Conservation (phyloP, 1,140 invertebrate genomes). For the Oreohelix idahoensis region DNA sequence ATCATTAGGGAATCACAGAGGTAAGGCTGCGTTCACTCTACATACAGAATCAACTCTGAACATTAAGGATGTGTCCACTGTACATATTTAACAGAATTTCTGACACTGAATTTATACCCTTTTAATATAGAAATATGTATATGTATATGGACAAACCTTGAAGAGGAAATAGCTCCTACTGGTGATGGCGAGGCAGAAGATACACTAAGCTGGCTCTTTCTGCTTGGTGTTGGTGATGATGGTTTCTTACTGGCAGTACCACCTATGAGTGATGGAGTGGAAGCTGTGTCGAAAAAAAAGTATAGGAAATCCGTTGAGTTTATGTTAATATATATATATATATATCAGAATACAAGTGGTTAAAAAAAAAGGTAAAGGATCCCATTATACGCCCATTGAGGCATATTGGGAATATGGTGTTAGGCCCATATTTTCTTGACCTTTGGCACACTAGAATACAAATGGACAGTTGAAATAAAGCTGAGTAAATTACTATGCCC, state of each 20-base stretch:
- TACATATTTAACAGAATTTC: neutral
- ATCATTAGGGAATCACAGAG: neutral
- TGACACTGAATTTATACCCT: too few species aligned
- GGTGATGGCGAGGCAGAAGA: neutral
- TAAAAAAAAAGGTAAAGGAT: too few species aligned
- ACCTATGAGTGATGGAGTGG: neutral
- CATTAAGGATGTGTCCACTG: neutral
- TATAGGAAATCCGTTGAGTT: too few species aligned
- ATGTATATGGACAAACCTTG: neutral
- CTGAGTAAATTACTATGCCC: too few species aligned
- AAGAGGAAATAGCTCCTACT: neutral
- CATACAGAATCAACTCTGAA: neutral
- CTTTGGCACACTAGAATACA: too few species aligned
- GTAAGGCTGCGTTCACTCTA: neutral
- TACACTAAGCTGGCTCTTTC: neutral
- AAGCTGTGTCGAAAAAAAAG: neutral
- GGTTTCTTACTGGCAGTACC: conserved; percentile 9
- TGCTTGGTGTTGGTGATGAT: conserved; percentile 18
- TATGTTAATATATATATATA: too few species aligned
- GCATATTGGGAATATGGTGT: too few species aligned
- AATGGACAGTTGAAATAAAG: too few species aligned
- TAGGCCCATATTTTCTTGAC: too few species aligned
- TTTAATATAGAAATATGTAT: neutral
- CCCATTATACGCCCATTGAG: too few species aligned
- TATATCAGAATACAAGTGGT: too few species aligned